These are phyloP conservation scores for Patella caerulea DNA, from an alignment of 2,888 invertebrate species.

Conservation along the genomic window DNA sequence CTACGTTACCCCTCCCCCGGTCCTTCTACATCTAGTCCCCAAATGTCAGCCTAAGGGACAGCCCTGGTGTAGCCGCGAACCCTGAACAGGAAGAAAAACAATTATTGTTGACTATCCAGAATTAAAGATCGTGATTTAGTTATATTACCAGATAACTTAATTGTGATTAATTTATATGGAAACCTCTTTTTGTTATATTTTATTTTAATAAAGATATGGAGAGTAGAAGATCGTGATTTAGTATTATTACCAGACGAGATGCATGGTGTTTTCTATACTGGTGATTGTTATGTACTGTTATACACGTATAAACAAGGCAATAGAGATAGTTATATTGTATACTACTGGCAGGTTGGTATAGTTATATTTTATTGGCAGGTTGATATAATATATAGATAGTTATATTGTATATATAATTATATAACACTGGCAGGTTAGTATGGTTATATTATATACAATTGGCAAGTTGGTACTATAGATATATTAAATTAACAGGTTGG, in stretches of 20 bases:
- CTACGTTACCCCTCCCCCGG: no score
- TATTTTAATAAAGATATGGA: slow-evolving; percentile 76
- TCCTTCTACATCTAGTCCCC: no score
- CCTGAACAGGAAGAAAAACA: no score
- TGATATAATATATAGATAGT: slow-evolving; percentile 77
- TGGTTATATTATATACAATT: slow-evolving; percentile 81
- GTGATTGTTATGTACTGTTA: slow-evolving; percentile 86
- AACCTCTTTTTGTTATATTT: not conserved
- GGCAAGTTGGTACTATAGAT: slow-evolving; percentile 75
- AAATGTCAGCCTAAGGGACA: no score
- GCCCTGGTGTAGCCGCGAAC: no score
- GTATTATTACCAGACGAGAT: slow-evolving; percentile 79
- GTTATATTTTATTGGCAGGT: not conserved
- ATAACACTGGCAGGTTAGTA: slow-evolving; percentile 72
- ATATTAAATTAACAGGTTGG: not conserved
- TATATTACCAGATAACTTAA: no score
- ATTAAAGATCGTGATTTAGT: no score
- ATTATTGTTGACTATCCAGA: no score
- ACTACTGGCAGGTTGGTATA: not conserved
- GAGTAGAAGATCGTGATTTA: slow-evolving; percentile 82
- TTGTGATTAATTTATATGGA: not conserved
- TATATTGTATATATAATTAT: slow-evolving; percentile 74
- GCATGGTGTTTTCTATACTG: slow-evolving; percentile 82
- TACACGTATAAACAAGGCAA: slow-evolving; percentile 76
- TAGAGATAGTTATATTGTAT: slow-evolving; percentile 74